These are phyloP conservation scores for Cyclina sinensis DNA, from an alignment of 1,140 invertebrate species.

Conservation along the genomic window DNA sequence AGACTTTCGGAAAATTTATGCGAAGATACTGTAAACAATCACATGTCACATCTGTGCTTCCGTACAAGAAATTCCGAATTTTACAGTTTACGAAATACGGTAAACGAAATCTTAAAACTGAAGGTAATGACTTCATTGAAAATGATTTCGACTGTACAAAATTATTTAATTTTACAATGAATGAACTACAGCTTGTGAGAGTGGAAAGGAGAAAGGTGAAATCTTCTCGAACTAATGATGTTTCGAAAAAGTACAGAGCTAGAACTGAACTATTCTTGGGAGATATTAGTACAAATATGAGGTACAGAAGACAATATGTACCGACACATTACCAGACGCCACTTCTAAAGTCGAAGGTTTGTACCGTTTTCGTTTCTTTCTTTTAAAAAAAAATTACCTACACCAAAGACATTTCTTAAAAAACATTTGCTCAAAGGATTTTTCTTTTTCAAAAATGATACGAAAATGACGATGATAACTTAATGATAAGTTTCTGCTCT, in stretches of 20 bases:
- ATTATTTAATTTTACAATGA: slow-evolving; percentile 69
- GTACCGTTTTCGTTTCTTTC: too few species aligned
- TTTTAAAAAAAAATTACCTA: too few species aligned
- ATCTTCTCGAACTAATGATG: neutral
- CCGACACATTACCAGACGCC: slow-evolving; percentile 61
- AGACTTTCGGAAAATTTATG: slow-evolving; percentile 39
- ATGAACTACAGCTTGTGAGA: slow-evolving; percentile 58
- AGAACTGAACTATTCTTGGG: slow-evolving; percentile 54
- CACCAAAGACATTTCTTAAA: too few species aligned
- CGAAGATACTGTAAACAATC: slow-evolving; percentile 48
- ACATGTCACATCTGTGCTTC: neutral
- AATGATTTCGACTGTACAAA: slow-evolving; percentile 62
- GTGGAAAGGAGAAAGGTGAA: slow-evolving; percentile 38
- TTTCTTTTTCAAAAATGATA: too few species aligned
- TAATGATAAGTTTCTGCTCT: too few species aligned
- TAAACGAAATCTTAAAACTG: slow-evolving; percentile 24
- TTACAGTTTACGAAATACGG: slow-evolving; percentile 54
- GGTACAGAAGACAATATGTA: slow-evolving; percentile 26
- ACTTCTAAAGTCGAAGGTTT: slow-evolving; percentile 52
- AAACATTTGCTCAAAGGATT: too few species aligned
- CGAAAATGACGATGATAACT: too few species aligned
- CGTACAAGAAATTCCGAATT: slow-evolving; percentile 54
- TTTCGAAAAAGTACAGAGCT: neutral
- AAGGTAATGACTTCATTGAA: neutral
- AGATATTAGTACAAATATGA: slow-evolving; percentile 60